Base-by-base conservation (phyloP, 2,113 vertebrate species). In the Terrapene triunguis region DNA sequence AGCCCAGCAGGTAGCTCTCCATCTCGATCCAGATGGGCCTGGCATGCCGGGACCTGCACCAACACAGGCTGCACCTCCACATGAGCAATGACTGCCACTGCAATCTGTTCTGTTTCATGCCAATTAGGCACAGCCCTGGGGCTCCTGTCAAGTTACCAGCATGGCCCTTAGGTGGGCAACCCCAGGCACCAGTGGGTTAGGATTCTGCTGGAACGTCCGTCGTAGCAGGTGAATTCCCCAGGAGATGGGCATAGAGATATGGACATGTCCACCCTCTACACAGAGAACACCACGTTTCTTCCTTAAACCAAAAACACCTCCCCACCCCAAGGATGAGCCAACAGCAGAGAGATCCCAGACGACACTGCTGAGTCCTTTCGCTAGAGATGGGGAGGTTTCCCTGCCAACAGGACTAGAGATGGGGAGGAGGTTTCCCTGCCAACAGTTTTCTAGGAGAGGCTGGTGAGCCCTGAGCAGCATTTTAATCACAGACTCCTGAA, bases 391-490 rank as follows among this genome's bases (percentile, higher is more conserved):
- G 35, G 24, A 29, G 13, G 8, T 2, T 42, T 4, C 38, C 0
- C 83, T 90, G 78, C 48, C 19, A 53, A 84, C 8, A 2, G 44
- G 21, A 54, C 53, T 19, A 7, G 2, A 50, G 12, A 4, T 0
- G 0, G 2, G 27, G 5, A 44, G 83, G 32, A 29, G 13, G 6
- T 2, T 42, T 4, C 44, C 0, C 83, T 92, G 78, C 48, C 19
- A 53, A 84, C 8, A 2, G 44, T 1, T 87, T 54, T 79, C 13
- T 79, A 29, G 89, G 83, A 74, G 88, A 47, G 3, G 83, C 92
- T 51, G 91, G 89, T 78, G 92, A 91, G 92, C 59, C 92, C 95
- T 80, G 80, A 93, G 84, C 74, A 69, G 88, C 92, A 89, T 90
- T 82, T 85, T 88, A 91, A 53, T 80, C 90, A 17, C 78, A 42